Conservation (phyloP, 2,888 invertebrate genomes). For the Exephanes ischioxanthus region DNA sequence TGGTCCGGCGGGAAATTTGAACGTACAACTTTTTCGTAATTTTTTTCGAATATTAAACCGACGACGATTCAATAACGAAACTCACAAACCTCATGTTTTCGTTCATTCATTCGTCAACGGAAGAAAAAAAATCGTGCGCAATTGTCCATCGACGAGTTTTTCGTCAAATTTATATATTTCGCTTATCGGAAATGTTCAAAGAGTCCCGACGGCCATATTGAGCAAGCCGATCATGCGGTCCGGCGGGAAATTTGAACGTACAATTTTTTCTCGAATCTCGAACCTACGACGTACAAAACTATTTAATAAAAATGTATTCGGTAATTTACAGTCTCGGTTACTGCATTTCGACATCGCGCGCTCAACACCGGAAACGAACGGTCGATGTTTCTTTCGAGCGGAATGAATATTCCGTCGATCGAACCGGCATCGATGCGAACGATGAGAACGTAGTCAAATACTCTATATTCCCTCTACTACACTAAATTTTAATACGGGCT, state of each 20-base stretch:
- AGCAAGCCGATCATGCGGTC: not conserved
- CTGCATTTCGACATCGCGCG: not conserved
- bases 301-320: conserved; percentile 62
- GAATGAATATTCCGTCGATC: not conserved
- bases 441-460: conserved; percentile 37
- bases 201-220: conserved; percentile 40
- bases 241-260: conserved; percentile 38
- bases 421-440: not conserved
- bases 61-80: conserved; percentile 9
- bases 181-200: not conserved
- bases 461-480: conserved; percentile 29
- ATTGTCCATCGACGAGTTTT: conserved; percentile 4
- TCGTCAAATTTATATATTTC: not conserved
- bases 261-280: not conserved
- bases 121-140: not conserved
- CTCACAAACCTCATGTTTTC: conserved; percentile 52
- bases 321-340: conserved; percentile 68
- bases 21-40: conserved; percentile 17
- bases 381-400: not conserved
- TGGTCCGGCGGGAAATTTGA: conserved; percentile 32
- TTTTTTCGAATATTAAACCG: not conserved
- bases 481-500: conserved; percentile 55
- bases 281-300: conserved; percentile 52
- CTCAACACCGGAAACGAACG: not conserved
- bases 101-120: not conserved